Base-by-base conservation (phyloP, 2,113 vertebrate genomes). In the Syngnathus scovelli region DNA sequence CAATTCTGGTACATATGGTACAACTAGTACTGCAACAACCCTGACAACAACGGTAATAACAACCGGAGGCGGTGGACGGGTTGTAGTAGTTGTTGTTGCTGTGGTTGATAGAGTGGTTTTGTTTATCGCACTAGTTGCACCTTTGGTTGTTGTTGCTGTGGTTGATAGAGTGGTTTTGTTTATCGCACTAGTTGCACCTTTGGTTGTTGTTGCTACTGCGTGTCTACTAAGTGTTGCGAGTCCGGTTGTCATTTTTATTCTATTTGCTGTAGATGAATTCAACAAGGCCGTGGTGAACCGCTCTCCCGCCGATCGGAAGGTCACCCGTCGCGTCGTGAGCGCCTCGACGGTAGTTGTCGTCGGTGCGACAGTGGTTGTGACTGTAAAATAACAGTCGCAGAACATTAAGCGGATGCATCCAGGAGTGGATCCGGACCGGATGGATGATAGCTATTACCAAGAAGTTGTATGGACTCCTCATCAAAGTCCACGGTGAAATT, bases 231-330 rank as follows among this genome's bases (percentile, higher is more conserved):
- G n/a, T n/a, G n/a, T n/a, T n/a, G n/a, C n/a, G n/a, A n/a, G n/a
- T n/a, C n/a, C n/a, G n/a, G n/a, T n/a, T n/a, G n/a, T n/a, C n/a
- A n/a, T n/a, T n/a, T n/a, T n/a, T n/a, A n/a, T n/a, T n/a, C n/a
- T n/a, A n/a, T n/a, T n/a, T n/a, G n/a, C n/a, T 39, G 82, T 76
- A 63, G 62, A 69, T 33, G 56, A 0, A 70, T 78, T 36, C 37
- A 4, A 3, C 49, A 84, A 59, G 10, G 78, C 73, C 10, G 0
- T 67, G 13, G 58, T 76, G 39, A 78, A 74, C 39, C 46, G 62
- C 33, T 69, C 69, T 23, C 38, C 39, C 18, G 2, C 61, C 41
- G 76, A 75, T 39, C 18, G 70, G 61, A 78, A 81, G 56, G 5
- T 62, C 21, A 81, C 0, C 0, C 0, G 1, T 39, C 8, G 78